These are phyloP conservation scores for Silvanus unidentatus DNA, from an alignment of 2,888 invertebrate species.

Conservation along the genomic window DNA sequence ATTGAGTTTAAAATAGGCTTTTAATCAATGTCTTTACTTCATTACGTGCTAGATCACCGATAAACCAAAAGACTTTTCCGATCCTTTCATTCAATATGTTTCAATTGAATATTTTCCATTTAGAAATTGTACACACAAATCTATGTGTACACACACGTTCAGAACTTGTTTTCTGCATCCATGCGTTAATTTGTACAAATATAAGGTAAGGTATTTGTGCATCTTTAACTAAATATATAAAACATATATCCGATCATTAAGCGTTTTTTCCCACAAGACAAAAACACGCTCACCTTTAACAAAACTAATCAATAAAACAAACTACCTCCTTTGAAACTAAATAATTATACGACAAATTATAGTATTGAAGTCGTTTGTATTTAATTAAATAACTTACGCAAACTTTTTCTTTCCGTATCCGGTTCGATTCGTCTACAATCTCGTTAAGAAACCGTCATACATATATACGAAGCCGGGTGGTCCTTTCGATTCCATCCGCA, in stretches of 20 bases:
- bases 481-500: slow-evolving; percentile 31
- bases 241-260: too few relatives aligned
- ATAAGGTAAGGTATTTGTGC: slow-evolving; percentile 4
- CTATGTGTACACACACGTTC: too few relatives aligned
- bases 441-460: background rate
- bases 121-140: too few relatives aligned
- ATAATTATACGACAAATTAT: background rate
- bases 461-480: slow-evolving; percentile 39
- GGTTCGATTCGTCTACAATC: slow-evolving; percentile 14
- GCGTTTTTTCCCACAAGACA: background rate
- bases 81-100: slow-evolving; percentile 17
- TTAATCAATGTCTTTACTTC: slow-evolving; percentile 47
- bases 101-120: background rate
- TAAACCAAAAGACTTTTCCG: slow-evolving; percentile 30
- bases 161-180: background rate
- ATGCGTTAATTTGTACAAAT: slow-evolving; percentile 2
- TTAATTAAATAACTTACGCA: slow-evolving; percentile 16
- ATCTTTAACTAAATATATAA: too few relatives aligned
- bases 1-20: slow-evolving; percentile 43
- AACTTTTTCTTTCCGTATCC: slow-evolving; percentile 22
- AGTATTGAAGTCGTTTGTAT: slow-evolving; percentile 6
- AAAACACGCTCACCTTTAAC: background rate
- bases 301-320: background rate
- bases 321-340: too few relatives aligned
- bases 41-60: slow-evolving; percentile 42